Conservation (phyloP, 2,797 vertebrate species). For the Pagetopsis macropterus region DNA sequence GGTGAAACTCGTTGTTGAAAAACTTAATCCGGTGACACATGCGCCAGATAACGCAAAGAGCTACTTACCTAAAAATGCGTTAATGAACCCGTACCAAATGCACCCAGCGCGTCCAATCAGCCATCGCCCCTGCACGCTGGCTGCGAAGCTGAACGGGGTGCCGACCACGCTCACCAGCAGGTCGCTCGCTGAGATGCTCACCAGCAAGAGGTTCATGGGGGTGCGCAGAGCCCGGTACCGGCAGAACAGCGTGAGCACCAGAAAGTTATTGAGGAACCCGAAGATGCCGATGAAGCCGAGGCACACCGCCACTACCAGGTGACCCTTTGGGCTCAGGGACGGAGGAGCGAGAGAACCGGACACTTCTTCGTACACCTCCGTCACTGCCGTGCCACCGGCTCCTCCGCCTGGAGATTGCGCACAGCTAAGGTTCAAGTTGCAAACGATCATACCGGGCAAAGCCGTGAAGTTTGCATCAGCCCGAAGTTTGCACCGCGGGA, state of each 20-base stretch:
- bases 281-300: conserved; percentile 84
- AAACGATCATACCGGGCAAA: conserved; percentile 76
- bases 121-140: conserved; percentile 86
- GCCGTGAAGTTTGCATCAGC: conserved; percentile 53
- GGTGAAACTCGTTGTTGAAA: neutral
- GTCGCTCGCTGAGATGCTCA: conserved; percentile 86
- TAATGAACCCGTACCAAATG: conserved; percentile 88
- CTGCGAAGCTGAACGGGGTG: conserved; percentile 89
- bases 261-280: conserved; percentile 85
- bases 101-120: conserved; percentile 85
- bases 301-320: conserved; percentile 84
- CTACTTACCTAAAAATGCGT: conserved; percentile 84
- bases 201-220: conserved; percentile 87
- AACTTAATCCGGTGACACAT: neutral
- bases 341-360: conserved; percentile 56
- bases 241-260: conserved; percentile 85
- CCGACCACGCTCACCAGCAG: conserved; percentile 85
- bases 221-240: conserved; percentile 84
- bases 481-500: conserved; percentile 47
- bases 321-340: conserved; percentile 79
- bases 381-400: conserved; percentile 43
- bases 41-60: neutral
- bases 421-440: conserved; percentile 80
- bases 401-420: conserved; percentile 65
- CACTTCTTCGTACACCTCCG: conserved; percentile 52